Conservation (phyloP, 2,888 invertebrate species). For the Xestia rhomboidea region DNA sequence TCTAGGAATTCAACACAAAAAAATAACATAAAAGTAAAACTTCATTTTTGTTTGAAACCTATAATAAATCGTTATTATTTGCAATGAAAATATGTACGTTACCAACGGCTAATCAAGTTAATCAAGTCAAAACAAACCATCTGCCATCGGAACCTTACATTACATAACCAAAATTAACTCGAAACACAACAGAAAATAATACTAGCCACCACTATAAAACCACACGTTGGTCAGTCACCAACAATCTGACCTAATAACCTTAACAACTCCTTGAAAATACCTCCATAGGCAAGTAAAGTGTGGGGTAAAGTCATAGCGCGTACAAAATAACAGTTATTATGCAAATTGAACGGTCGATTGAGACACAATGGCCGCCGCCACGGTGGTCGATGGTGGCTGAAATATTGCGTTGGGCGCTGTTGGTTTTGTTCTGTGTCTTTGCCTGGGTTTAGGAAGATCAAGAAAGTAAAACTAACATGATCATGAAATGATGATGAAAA, state of each 20-base stretch:
- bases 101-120: no score
- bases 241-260: conserved; percentile 65
- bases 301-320: conserved; percentile 51
- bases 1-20: no score
- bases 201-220: conserved; percentile 23
- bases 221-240: conserved; percentile 17
- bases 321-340: conserved; percentile 71
- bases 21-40: no score
- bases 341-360: conserved; percentile 69
- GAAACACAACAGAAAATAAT: conserved; percentile 24
- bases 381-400: conserved; percentile 43
- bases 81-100: no score
- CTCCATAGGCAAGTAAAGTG: conserved; percentile 30
- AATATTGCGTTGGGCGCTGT: conserved; percentile 43
- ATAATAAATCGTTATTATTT: no score
- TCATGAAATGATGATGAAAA: no score
- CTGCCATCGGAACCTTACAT: background rate
- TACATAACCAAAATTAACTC: background rate
- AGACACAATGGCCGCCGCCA: conserved; percentile 63
- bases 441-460: background rate
- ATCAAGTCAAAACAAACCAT: background rate
- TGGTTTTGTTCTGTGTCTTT: conserved; percentile 37
- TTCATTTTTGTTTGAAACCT: no score
- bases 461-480: no score
- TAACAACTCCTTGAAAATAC: conserved; percentile 57